Percentiles rank a stretch among this genome's conserved stretches.
Evolutionary conservation across 2,113 vertebrate species (phyloP).

Genomic region (Chloebia gouldiae): DNA sequence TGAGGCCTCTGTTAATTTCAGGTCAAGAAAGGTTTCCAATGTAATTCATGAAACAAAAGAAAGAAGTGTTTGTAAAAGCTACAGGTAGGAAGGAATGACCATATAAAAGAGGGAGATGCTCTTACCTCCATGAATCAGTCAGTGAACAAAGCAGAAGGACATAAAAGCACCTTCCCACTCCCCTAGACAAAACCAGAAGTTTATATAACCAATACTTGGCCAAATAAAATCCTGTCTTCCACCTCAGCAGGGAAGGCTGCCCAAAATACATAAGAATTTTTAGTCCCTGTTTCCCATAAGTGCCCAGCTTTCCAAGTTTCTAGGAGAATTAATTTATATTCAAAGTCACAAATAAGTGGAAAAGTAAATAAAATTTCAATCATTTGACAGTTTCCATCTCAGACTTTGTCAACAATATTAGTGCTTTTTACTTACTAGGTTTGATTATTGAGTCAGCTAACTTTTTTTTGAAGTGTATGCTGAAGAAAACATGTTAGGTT

Average conservation of each 20-base stretch:
- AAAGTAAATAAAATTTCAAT: background rate
- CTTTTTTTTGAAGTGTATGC: background rate
- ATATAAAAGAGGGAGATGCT: background rate
- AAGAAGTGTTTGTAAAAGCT: background rate
- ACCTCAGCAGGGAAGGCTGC: background rate
- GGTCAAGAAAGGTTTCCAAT: background rate
- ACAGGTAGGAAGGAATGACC: background rate
- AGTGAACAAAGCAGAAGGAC: background rate
- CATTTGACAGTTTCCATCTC: background rate
- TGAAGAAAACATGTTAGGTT: background rate
- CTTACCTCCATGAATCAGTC: background rate
- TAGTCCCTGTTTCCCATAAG: background rate
- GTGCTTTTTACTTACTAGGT: background rate
- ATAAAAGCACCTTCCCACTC: background rate
- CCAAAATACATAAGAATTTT: background rate
- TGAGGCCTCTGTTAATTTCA: background rate
- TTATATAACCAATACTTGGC: background rate
- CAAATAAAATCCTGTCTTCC: background rate
- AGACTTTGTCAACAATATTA: background rate
- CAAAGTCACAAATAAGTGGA: background rate
- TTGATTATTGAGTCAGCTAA: background rate
- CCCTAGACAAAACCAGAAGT: background rate
- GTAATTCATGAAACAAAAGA: background rate
- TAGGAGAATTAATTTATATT: background rate
- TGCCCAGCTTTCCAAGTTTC: background rate